Base-by-base conservation (phyloP, 2,888 invertebrate species). In the Lumbricus terrestris region DNA sequence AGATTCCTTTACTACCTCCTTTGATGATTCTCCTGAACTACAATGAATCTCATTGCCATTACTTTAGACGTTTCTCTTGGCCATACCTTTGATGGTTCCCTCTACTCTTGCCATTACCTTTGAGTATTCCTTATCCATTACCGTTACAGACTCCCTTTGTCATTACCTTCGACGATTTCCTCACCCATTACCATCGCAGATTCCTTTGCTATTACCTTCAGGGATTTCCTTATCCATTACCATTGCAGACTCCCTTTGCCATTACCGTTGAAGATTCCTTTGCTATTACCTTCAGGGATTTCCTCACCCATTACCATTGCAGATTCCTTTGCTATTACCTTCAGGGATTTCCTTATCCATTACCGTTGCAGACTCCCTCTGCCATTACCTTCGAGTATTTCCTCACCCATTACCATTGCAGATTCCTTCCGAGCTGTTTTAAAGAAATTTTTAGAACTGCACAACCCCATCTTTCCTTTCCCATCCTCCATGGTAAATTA, bases 81-180 rank as follows among this genome's bases (percentile, higher is more conserved):
- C 35, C 11, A 8, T 92, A 97, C 97, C 97, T 96, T 97, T 97
- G 94, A 97, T 97, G 93, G 98, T 94, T 89, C 98, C 98, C 94
- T 97, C n/a, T n/a, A n/a, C n/a, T n/a, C n/a, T 97, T 94, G 96
- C 97, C 93, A 11, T 54, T 54, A 54, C 54, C 54, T 54, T 69
- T 69, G 69, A n/a, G 8, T 29, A 69, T 69, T n/a, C 85, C 35
- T 34, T 85, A 35, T 5, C 85, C 20, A 34, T 83, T 83, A 33
- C 11, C 16, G n/a, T 35, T 85, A 4, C 34, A 35, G 83, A 34
- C 33, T 35, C 34, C 83, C 23, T 8, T 85, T 15, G n/a, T 20
- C 85, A 35, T 35, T 92, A 97, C 97, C 97, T 96, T 97, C 97
- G 94, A 97, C 97, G 93, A 98, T 94, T 89, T 98, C 98, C 94